Percentiles rank a stretch among this genome's conserved stretches.
Evolutionary conservation across 2,888 invertebrate species (phyloP).

Genomic region (Megastigmus dorsalis): DNA sequence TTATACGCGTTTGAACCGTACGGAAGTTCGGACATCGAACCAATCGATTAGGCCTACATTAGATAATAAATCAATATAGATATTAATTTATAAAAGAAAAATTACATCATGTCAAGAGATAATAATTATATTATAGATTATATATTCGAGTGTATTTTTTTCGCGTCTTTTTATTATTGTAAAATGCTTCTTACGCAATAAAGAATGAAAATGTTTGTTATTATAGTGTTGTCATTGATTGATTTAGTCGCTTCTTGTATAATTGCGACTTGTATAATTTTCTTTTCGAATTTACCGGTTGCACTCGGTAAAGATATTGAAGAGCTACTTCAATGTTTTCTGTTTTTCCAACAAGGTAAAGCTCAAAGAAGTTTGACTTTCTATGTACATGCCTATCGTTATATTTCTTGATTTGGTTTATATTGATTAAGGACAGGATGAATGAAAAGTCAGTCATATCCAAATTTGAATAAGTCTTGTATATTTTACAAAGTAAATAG

Average conservation of each 20-base stretch:
- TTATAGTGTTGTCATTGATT: too few species aligned
- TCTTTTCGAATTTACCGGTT: too few species aligned
- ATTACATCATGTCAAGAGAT: not conserved
- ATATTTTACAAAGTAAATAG: slow-evolving; percentile 74
- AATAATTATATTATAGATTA: not conserved
- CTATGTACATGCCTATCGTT: too few species aligned
- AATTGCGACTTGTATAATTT: too few species aligned
- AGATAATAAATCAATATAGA: slow-evolving; percentile 5
- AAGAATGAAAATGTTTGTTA: slow-evolving; percentile 39
- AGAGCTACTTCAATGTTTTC: too few species aligned
- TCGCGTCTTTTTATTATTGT: slow-evolving; percentile 39
- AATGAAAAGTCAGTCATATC: slow-evolving; percentile 15
- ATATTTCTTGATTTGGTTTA: too few species aligned
- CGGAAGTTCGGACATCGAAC: slow-evolving; percentile 1
- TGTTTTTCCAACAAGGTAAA: too few species aligned
- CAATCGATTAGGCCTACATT: slow-evolving; percentile 13
- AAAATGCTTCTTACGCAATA: slow-evolving; percentile 41
- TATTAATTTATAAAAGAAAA: slow-evolving; percentile 31
- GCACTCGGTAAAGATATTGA: too few species aligned
- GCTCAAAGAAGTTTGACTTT: too few species aligned
- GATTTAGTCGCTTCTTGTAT: too few species aligned
- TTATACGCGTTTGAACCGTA: slow-evolving; percentile 21
- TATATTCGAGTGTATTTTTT: slow-evolving; percentile 40
- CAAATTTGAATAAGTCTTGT: slow-evolving; percentile 67
- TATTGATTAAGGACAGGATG: not conserved